Evolutionary conservation across 1,140 invertebrate species (phyloP).

Genomic region (Ctenoplectra terminalis): DNA sequence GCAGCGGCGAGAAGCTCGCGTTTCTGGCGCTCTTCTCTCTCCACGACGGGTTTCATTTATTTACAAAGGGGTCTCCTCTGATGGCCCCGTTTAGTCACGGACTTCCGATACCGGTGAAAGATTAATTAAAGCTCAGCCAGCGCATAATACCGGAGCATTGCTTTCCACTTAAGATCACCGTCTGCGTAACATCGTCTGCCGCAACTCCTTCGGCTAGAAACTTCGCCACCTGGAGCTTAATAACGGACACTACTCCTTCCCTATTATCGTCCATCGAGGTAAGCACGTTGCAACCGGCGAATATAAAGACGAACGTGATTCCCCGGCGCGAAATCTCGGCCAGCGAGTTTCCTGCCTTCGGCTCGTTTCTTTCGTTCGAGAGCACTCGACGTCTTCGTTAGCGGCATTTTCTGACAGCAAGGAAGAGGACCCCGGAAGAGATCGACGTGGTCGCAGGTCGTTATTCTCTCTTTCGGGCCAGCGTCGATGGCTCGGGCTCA

Average conservation of each 20-base stretch:
- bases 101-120: conserved; percentile 54
- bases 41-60: conserved; percentile 53
- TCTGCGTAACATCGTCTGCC: conserved; percentile 1
- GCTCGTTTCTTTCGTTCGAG: conserved; percentile 11
- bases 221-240: conserved; percentile 55
- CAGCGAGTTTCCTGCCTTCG: too few relatives aligned
- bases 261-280: conserved; percentile 31
- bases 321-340: neutral
- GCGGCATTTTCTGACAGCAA: conserved; percentile 52
- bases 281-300: neutral
- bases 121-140: conserved; percentile 67
- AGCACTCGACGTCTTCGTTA: conserved; percentile 57
- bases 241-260: conserved; percentile 2
- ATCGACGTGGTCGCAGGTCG: conserved; percentile 56
- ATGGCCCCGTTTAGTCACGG: conserved; percentile 31
- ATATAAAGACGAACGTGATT: conserved; percentile 48
- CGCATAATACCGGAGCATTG: conserved; percentile 62
- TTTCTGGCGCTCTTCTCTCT: too few relatives aligned
- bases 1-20: too few relatives aligned
- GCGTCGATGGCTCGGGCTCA: conserved; percentile 10
- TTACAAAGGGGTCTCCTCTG: conserved; percentile 35
- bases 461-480: conserved; percentile 61
- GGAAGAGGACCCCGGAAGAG: conserved; percentile 6
- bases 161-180: conserved; percentile 66
- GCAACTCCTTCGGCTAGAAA: conserved; percentile 17